phyloP scores from a whole-genome alignment of 1,140 invertebrate species.

The Bacillus rossius region DNA sequence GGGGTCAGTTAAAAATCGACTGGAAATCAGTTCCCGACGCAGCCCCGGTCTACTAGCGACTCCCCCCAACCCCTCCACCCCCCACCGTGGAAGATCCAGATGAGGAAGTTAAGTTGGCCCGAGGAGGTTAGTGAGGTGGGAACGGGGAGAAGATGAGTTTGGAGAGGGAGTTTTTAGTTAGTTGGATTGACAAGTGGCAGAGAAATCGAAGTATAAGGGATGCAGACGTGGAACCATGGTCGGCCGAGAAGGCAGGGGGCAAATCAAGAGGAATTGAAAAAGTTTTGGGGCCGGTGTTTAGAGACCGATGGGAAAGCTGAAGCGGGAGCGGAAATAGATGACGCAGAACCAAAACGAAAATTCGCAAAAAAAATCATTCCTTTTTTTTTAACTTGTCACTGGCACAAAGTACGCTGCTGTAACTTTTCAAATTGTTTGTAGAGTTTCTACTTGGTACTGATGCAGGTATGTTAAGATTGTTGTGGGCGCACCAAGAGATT shows the following conservation, averaged over 20 bases:
- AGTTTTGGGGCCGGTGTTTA: neutral
- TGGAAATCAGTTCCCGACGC: slow-evolving; percentile 6
- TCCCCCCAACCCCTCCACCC: neutral
- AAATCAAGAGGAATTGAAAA: slow-evolving; percentile 9
- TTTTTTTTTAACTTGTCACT: no score
- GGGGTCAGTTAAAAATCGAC: slow-evolving; percentile 8
- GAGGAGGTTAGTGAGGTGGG: neutral
- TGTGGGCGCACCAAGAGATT: no score
- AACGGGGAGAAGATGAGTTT: neutral
- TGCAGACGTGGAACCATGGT: no score
- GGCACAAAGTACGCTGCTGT: no score
- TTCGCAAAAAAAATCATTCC: neutral
- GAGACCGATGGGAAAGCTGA: neutral
- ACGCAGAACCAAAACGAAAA: neutral
- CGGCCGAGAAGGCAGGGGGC: neutral
- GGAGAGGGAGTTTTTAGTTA: slow-evolving; percentile 10
- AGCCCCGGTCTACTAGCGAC: neutral
- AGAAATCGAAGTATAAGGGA: no score
- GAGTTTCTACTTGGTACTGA: no score
- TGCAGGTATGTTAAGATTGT: no score
- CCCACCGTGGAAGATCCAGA: neutral
- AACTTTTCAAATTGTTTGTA: no score
- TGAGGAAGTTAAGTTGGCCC: neutral
- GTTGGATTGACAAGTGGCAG: slow-evolving; percentile 13
- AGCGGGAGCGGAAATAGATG: neutral